Conservation (phyloP, 2,888 invertebrate genomes). For the Idaea straminata region DNA sequence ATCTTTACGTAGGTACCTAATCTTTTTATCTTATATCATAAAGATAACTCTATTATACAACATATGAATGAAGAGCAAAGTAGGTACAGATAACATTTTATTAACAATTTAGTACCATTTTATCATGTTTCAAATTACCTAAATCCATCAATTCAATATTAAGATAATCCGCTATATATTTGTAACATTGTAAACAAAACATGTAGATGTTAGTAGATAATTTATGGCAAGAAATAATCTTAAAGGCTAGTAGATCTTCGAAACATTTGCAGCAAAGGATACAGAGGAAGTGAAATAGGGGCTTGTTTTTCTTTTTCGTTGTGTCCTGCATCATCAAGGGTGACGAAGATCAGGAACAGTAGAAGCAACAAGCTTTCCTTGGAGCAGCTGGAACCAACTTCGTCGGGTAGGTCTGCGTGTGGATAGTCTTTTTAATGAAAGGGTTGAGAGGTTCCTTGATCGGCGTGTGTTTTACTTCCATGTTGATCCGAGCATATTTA, state of each 20-base stretch:
- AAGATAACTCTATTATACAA: neutral
- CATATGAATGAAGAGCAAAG: neutral
- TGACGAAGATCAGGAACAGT: constrained; percentile 46
- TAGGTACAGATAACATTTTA: neutral
- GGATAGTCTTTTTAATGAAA: constrained; percentile 54
- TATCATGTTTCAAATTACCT: neutral
- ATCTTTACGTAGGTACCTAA: neutral
- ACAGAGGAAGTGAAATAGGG: neutral
- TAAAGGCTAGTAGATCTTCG: neutral
- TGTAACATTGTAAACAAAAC: neutral
- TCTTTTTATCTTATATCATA: neutral
- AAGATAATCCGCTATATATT: neutral
- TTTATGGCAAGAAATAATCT: neutral
- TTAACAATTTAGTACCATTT: neutral
- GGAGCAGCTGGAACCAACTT: constrained; percentile 62
- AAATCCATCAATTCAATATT: neutral
- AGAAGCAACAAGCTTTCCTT: constrained; percentile 58
- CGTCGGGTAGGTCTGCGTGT: constrained; percentile 67
- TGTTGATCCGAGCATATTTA: constrained; percentile 59
- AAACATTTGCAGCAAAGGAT: neutral
- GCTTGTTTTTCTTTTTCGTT: neutral
- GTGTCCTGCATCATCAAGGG: neutral
- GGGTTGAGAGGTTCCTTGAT: constrained; percentile 52
- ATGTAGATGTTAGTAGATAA: neutral
- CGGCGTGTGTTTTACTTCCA: constrained; percentile 61